A percentile compares a stretch with the other conserved stretches of the same genome.
Evolutionary conservation across 1,140 invertebrate species (phyloP).

Genomic region (Pararge aegeria): DNA sequence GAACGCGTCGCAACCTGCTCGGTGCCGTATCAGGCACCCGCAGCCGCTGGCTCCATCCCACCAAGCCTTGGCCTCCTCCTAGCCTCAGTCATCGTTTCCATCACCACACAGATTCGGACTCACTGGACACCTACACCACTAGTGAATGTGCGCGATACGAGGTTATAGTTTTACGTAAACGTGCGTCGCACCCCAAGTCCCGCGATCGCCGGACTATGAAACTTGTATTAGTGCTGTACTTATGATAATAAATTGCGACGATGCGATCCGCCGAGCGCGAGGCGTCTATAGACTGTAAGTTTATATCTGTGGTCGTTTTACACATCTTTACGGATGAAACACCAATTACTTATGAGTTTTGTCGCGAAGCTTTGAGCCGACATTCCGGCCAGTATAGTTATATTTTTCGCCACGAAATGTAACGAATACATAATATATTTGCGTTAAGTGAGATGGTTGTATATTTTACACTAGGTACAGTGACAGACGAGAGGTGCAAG

Average conservation of each 20-base stretch:
- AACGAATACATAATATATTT: conserved; percentile 37
- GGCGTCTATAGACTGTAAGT: conserved; percentile 63
- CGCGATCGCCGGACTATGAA: conserved; percentile 61
- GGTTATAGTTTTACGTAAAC: conserved; percentile 78
- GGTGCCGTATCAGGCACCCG: conserved; percentile 70
- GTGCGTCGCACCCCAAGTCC: conserved; percentile 64
- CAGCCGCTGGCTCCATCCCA: conserved; percentile 41
- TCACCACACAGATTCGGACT: conserved; percentile 56
- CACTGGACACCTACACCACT: conserved; percentile 63
- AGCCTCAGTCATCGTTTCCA: conserved; percentile 36
- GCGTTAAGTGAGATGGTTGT: conserved; percentile 37
- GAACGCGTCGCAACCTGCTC: conserved; percentile 74
- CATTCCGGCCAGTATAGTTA: conserved; percentile 63
- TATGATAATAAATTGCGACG: conserved; percentile 75
- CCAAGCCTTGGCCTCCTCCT: conserved; percentile 36
- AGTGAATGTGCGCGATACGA: conserved; percentile 74
- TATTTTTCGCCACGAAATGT: conserved; percentile 36
- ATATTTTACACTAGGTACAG: conserved; percentile 53
- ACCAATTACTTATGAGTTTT: conserved; percentile 63
- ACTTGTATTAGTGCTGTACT: conserved; percentile 75
- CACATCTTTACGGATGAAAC: conserved; percentile 54
- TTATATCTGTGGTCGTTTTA: conserved; percentile 67
- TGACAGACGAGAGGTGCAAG: conserved; percentile 14
- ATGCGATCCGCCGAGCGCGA: conserved; percentile 42
- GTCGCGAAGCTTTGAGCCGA: conserved; percentile 58